phyloP scores from a whole-genome alignment of 2,888 invertebrate species.

The Carabus problematicus region DNA sequence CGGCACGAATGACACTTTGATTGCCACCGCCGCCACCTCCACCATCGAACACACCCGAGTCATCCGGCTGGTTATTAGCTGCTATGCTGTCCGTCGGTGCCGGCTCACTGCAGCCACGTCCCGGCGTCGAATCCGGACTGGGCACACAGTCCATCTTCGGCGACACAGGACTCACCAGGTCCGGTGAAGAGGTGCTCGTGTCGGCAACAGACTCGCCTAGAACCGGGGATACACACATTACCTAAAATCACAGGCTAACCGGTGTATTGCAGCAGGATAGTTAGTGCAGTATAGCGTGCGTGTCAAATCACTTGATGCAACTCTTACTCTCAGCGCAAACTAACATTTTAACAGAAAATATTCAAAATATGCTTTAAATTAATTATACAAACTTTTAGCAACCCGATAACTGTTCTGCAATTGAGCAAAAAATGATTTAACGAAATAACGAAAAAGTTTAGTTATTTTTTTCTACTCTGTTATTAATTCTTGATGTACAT shows the following conservation, averaged over 20 bases:
- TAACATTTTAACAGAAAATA: background rate
- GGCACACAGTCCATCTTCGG: constrained; percentile 75
- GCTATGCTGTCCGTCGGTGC: constrained; percentile 44
- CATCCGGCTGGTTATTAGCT: constrained; percentile 58
- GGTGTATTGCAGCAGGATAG: too few relatives aligned
- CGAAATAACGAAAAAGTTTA: background rate
- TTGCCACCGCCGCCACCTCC: constrained; percentile 56
- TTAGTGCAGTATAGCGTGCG: too few relatives aligned
- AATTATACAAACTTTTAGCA: background rate
- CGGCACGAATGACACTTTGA: constrained; percentile 55
- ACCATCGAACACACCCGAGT: constrained; percentile 65
- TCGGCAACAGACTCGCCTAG: constrained; percentile 91
- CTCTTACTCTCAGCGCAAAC: background rate
- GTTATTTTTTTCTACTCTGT: too few relatives aligned
- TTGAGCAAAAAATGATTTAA: background rate
- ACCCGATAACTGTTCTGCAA: background rate
- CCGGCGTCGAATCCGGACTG: constrained; percentile 66
- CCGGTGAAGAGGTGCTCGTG: constrained; percentile 91
- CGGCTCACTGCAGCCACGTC: constrained; percentile 59
- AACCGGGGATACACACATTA: constrained; percentile 61
- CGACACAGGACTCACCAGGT: constrained; percentile 82
- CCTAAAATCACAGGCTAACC: constrained; percentile 51
- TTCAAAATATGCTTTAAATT: background rate
- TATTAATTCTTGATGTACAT: too few relatives aligned
- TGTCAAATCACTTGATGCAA: background rate